A percentile compares a stretch with the other conserved stretches of the same genome.
Evolutionary conservation across 1,140 invertebrate genomes (phyloP).

Genomic region (Leptinotarsa undecemlineata): DNA sequence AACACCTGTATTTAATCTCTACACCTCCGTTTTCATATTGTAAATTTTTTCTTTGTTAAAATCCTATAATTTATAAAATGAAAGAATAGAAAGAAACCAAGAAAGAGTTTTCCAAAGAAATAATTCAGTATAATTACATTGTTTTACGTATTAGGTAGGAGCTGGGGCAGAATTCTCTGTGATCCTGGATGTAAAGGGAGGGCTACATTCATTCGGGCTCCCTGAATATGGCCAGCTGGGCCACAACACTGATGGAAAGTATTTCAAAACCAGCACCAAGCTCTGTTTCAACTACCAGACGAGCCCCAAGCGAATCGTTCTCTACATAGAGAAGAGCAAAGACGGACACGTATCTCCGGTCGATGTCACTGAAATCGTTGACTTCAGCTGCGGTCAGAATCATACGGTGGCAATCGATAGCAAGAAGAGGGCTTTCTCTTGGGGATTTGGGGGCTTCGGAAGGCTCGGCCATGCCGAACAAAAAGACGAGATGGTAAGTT

Average conservation of each 20-base stretch:
- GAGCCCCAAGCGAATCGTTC: slow-evolving; percentile 78
- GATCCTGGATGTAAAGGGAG: slow-evolving; percentile 86
- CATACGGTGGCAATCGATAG: slow-evolving; percentile 89
- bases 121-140: background rate
- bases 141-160: slow-evolving; percentile 66
- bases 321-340: slow-evolving; percentile 87
- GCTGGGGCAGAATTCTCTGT: slow-evolving; percentile 92
- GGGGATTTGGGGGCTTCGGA: slow-evolving; percentile 94
- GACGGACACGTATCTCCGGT: slow-evolving; percentile 84
- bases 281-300: slow-evolving; percentile 84
- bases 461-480: slow-evolving; percentile 89
- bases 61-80: background rate
- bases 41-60: background rate
- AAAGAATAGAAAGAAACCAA: background rate
- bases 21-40: slow-evolving; percentile 42
- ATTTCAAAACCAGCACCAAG: slow-evolving; percentile 87
- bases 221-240: slow-evolving; percentile 91
- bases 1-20: no score
- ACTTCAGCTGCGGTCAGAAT: slow-evolving; percentile 88
- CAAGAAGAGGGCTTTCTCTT: slow-evolving; percentile 84
- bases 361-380: slow-evolving; percentile 84
- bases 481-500: slow-evolving; percentile 74
- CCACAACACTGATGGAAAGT: slow-evolving; percentile 93
- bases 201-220: slow-evolving; percentile 86
- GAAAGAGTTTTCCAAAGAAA: no score